Base-by-base conservation (phyloP, 2,888 invertebrate species). In the Psylliodes chrysocephalus region DNA sequence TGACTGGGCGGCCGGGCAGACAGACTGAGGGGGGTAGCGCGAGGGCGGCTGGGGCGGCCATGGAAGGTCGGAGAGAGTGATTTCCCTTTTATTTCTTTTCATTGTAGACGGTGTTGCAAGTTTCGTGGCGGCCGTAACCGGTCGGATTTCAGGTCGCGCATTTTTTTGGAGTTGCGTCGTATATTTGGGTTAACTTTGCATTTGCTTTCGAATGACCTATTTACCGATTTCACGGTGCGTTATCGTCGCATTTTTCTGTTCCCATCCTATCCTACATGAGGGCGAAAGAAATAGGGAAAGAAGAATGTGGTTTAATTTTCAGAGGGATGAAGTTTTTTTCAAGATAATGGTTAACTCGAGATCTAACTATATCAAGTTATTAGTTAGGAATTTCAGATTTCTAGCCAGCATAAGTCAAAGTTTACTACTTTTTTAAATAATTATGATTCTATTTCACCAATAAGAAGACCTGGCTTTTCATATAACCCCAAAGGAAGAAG, bases 141-240 rank as follows among this genome's bases (percentile, higher is more conserved):
- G 22, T 47, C 66, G 61, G 63, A 60, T 12, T 15, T 56, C 52
- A 46, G 46, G 49, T 44, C 67, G 53, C 54, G 61, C 66, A 53
- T 68, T 70, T 70, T n/a, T 67, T 69, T 53, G 55, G 57, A 60
- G 71, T 64, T 66, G 69, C 70, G 70, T 66, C 59, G 64, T 62
- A 67, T 73, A 77, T 77, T 77, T 73, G 73, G 77, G 76, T 75
- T 18, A 42, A 18, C 15, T 42, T 42, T 42, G 42, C 42, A 65
- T 55, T 63, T 49, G 54, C 25, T 44, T 42, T 42, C 18, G 18
- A 42, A 42, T 42, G 42, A 42, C 42, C 42, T 42, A 53, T 42
- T 53, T 60, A 35, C n/a, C 35, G 35, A 35, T 14, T 35, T 35
- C 61, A 40, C 47, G 56, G 54, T 61, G 57, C 61, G 61, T 33